Base-by-base conservation (phyloP, 2,113 vertebrate genomes). In the Lampris incognitus region DNA sequence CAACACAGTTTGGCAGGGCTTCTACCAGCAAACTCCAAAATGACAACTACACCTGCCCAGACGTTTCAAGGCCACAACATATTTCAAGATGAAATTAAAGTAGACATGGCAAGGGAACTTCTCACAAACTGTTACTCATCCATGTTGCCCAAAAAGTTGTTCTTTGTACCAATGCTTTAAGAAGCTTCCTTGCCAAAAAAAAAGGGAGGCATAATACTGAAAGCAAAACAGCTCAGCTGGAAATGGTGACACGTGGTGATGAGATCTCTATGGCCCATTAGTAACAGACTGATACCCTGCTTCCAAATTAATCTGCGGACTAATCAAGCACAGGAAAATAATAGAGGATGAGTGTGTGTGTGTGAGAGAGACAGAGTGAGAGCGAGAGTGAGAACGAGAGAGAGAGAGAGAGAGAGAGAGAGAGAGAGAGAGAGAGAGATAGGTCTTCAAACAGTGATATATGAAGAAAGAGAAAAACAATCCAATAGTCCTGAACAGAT, bases 201-300 rank as follows among this genome's bases (percentile, higher is more conserved):
- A 74, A 64, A 44, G 75, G 63, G 73, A 74, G 85, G 66, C 86
- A 90, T 87, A 85, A 91, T 83, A 78, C 88, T 80, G 74, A 88
- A 90, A 87, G 86, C 85, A 85, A 91, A 91, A 91, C 88, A 91
- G 89, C 89, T 92, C 91, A 89, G 85, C 85, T 89, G 81, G 78
- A 83, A 90, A 88, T 83, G 77, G 84, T 91, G 88, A 92, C 87
- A 85, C 89, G 84, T 87, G 90, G 86, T 83, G 88, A 91, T 88
- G 88, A 92, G 91, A 92, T 89, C 89, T 93, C 87, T 91, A 92
- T 87, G 88, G 86, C 89, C 90, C 90, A 93, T 93, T 93, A 94
- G 91, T 83, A 88, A 89, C 90, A 92, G 89, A 88, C 89, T 91
- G 91, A 91, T 91, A 91, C 88, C 87, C 90, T 89, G 91, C 89